Evolutionary conservation across 2,113 vertebrate species (phyloP), one percentile per base, ranked within the genome.

Genomic region (Tauraco erythrolophus): DNA sequence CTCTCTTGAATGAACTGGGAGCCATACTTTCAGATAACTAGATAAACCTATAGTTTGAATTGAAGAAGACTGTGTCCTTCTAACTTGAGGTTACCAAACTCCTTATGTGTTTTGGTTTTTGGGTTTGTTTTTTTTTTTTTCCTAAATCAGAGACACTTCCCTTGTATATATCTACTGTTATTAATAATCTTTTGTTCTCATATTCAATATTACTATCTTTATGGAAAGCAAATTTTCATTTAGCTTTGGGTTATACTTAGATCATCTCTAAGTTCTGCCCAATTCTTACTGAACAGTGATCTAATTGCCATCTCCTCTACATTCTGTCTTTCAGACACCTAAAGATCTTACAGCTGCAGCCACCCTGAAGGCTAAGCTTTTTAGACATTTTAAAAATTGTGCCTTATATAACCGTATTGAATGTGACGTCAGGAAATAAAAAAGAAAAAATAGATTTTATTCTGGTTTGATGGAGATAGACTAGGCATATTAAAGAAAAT

Each of bases 31-130:
- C 48, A 43, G 19, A 61, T 1, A 69, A 16, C 17, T 70, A 11
- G 16, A 39, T 61, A 61, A 74, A 8, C 12, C 7, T 56, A 7
- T 7, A 71, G 0, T 25, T 82, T 31, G 5, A 2, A 2, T 16
- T 53, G 53, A 91, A 64, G 53, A 25, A 13, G 10, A 5, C 0
- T 41, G 2, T 21, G 6, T 56, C 61, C 86, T 85, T 85, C n/a
- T 81, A 5, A 46, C 15, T 46, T 70, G 7, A 78, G 16, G 4
- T 24, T 76, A 23, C n/a, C 11, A 88, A 76, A 76, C 8, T 22
- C 3, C 6, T 19, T 10, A 10, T 1, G 9, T 1, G 14, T 53
- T 10, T 25, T n/a, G n/a, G n/a, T n/a, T n/a, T n/a, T n/a, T n/a
- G n/a, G n/a, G n/a, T n/a, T n/a, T n/a, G n/a, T 3, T 17, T 48